These are phyloP conservation scores for Pandemis cinnamomeana DNA, from an alignment of 2,888 invertebrate genomes.

Conservation along the genomic window DNA sequence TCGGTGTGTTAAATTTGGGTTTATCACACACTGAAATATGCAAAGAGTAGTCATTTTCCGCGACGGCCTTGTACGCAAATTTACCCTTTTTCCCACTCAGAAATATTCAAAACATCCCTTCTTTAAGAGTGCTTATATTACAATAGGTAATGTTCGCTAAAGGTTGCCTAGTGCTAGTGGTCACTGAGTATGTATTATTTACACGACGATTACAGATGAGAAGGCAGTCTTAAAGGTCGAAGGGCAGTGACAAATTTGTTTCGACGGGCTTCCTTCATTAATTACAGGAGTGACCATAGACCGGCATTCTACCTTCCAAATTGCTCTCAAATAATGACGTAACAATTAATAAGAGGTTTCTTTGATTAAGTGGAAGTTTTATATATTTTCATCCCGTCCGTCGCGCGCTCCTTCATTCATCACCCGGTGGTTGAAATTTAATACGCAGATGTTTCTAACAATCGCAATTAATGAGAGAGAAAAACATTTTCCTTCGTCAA, in stretches of 20 bases:
- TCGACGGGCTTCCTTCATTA: constrained; percentile 1
- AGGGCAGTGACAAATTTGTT: constrained; percentile 13
- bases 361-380: not conserved
- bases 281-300: not conserved
- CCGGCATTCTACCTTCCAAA: not conserved
- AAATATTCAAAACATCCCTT: constrained; percentile 12
- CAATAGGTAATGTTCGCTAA: not conserved
- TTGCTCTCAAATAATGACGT: not conserved
- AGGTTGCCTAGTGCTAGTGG: not conserved
- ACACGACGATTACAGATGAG: not conserved
- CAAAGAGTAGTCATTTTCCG: constrained; percentile 14
- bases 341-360: constrained; percentile 6
- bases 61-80: not conserved
- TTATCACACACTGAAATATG: constrained; percentile 1
- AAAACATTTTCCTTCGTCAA: constrained; percentile 11
- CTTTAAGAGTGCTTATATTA: constrained; percentile 8
- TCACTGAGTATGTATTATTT: constrained; percentile 2
- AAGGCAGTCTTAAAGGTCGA: not conserved
- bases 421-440: constrained; percentile 20
- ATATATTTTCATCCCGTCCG: not conserved
- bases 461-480: constrained; percentile 13
- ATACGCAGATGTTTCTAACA: constrained; percentile 30
- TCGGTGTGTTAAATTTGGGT: not conserved
- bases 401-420: constrained; percentile 26
- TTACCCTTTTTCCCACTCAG: constrained; percentile 15